phyloP scores from a whole-genome alignment of 2,113 vertebrate genomes.

The Alosa alosa region DNA sequence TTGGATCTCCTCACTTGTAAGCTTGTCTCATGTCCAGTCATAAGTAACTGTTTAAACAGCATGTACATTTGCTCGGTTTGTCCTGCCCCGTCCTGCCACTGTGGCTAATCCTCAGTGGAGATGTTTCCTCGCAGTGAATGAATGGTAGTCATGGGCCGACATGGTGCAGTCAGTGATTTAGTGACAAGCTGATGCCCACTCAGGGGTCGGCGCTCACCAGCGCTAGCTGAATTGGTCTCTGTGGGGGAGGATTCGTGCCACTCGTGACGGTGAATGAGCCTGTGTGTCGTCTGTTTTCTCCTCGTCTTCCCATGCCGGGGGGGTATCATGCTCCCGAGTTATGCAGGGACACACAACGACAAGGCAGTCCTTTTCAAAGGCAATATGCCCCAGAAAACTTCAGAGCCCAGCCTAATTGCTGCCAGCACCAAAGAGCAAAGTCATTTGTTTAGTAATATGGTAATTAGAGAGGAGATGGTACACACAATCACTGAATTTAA shows the following conservation, averaged over 20 bases:
- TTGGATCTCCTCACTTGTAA: not conserved
- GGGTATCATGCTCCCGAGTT: not conserved
- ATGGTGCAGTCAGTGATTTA: not conserved
- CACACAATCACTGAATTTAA: not conserved
- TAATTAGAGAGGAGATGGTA: constrained; percentile 28
- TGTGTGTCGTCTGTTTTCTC: not conserved
- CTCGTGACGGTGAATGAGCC: not conserved
- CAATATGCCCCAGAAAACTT: constrained; percentile 34
- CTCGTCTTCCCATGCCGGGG: not conserved
- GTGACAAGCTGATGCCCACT: not conserved
- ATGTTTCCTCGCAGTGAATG: not conserved
- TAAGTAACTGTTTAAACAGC: not conserved
- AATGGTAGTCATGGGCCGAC: not conserved
- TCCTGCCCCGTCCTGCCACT: not conserved
- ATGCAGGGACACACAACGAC: constrained; percentile 11
- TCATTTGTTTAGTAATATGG: constrained; percentile 42
- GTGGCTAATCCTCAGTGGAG: not conserved
- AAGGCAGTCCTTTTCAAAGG: not conserved
- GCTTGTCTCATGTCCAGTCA: not conserved
- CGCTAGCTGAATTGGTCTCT: constrained; percentile 2
- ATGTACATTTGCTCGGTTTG: not conserved
- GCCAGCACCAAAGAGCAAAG: constrained; percentile 36
- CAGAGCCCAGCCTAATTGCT: constrained; percentile 33
- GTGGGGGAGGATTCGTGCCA: not conserved
- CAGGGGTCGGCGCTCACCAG: not conserved